phyloP scores from a whole-genome alignment of 2,888 invertebrate genomes.

The Spatulosminthurus flaviceps region DNA sequence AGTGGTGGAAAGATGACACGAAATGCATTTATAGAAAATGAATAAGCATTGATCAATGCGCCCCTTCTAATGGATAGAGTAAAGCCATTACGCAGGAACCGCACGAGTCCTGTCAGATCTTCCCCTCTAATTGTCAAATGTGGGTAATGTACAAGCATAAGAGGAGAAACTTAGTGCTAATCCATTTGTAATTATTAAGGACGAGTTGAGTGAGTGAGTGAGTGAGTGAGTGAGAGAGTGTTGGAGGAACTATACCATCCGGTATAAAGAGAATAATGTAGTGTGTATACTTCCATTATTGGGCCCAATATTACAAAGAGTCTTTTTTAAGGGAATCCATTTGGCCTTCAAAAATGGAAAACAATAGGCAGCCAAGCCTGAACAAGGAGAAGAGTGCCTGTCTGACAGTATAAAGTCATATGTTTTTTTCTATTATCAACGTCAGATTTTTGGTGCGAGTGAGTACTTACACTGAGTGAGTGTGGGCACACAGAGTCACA shows the following conservation, averaged over 20 bases:
- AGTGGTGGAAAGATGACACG: background rate
- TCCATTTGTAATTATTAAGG: too few species aligned
- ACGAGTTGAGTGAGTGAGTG: too few species aligned
- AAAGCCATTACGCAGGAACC: slow-evolving; percentile 6
- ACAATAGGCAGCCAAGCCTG: slow-evolving; percentile 44
- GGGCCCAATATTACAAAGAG: background rate
- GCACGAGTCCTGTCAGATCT: slow-evolving; percentile 6
- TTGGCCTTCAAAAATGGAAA: slow-evolving; percentile 44
- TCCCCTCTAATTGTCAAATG: background rate
- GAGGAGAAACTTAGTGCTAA: too few species aligned
- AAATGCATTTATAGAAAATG: background rate
- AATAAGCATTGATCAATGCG: slow-evolving; percentile 9
- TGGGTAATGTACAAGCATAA: background rate
- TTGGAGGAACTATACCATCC: too few species aligned
- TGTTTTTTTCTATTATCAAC: background rate
- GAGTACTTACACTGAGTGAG: background rate
- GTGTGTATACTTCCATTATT: too few species aligned
- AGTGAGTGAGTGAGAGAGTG: too few species aligned
- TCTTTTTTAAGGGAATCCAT: slow-evolving; percentile 22
- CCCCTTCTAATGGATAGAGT: background rate
- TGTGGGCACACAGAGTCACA: background rate
- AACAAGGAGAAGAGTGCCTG: slow-evolving; percentile 25
- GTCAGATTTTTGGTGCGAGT: background rate
- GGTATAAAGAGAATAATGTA: too few species aligned
- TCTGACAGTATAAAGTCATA: slow-evolving; percentile 20